A percentile compares a stretch with the other conserved stretches of the same genome.
These are phyloP conservation scores for Drosophila emarginata DNA, from an alignment of 2,888 invertebrate genomes.

Conservation along the genomic window DNA sequence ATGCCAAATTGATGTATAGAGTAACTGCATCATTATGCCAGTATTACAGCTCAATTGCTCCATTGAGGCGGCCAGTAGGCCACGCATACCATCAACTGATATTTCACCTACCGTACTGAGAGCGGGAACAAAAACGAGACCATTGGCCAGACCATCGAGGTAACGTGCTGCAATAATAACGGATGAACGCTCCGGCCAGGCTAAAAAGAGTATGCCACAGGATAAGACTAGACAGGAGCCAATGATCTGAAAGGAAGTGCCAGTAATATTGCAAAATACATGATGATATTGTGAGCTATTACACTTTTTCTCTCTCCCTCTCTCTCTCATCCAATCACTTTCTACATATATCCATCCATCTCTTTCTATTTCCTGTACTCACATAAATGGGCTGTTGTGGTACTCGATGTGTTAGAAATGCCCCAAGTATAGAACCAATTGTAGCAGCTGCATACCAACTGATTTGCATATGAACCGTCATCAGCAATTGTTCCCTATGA, in stretches of 20 bases:
- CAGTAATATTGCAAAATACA: neutral
- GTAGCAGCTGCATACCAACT: constrained; percentile 76
- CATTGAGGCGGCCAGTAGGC: constrained; percentile 60
- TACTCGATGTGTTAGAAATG: constrained; percentile 57
- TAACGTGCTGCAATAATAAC: constrained; percentile 72
- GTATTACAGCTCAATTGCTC: constrained; percentile 68
- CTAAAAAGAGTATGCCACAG: constrained; percentile 67
- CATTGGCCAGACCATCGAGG: constrained; percentile 78
- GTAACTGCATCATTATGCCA: constrained; percentile 71
- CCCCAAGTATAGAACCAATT: constrained; percentile 68
- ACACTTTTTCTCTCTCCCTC: neutral
- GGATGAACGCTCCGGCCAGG: constrained; percentile 39
- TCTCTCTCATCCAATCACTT: neutral
- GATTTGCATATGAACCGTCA: constrained; percentile 55
- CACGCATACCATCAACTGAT: constrained; percentile 61
- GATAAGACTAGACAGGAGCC: constrained; percentile 65
- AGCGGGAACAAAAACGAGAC: constrained; percentile 74
- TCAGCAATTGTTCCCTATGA: constrained; percentile 44
- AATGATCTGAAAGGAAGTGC: constrained; percentile 48
- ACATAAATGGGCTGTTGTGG: constrained; percentile 70
- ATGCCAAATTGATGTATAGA: constrained; percentile 56
- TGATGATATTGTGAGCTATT: neutral
- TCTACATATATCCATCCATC: neutral
- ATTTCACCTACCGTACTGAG: constrained; percentile 75
- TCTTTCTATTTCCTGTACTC: constrained; percentile 38